Conservation (phyloP, 2,797 vertebrate genomes). For the Acipenser transmontanus region DNA sequence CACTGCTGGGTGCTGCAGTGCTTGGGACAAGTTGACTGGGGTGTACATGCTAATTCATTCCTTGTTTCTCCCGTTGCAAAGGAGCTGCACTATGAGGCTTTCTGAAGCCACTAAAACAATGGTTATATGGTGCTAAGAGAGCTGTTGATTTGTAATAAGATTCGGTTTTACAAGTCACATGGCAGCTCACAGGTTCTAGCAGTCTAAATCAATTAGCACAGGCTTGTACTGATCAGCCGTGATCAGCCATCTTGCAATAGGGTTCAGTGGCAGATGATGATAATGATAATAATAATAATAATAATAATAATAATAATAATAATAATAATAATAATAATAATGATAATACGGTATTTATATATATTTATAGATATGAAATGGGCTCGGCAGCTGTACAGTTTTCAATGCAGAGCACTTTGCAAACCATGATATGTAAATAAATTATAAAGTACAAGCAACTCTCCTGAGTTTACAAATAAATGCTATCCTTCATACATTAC, state of each 20-base stretch:
- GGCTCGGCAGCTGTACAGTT: conserved; percentile 43
- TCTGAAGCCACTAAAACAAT: too few relatives aligned
- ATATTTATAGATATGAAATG: conserved; percentile 48
- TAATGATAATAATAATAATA: conserved; percentile 5
- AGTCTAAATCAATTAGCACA: not conserved
- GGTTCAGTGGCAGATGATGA: conserved; percentile 17
- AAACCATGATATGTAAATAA: conserved; percentile 57
- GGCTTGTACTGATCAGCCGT: not conserved
- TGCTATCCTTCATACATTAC: conserved; percentile 51
- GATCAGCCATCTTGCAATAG: conserved; percentile 5
- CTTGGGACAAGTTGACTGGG: too few relatives aligned
- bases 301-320: conserved; percentile 18
- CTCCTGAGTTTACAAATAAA: conserved; percentile 60
- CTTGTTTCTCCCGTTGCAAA: too few relatives aligned
- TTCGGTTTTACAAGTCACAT: too few relatives aligned
- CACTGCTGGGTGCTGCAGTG: too few relatives aligned
- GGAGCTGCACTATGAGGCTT: too few relatives aligned
- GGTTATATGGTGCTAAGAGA: too few relatives aligned
- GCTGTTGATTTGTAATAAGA: too few relatives aligned
- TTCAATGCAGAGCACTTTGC: conserved; percentile 62
- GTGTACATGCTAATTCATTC: too few relatives aligned
- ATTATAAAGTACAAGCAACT: conserved; percentile 57
- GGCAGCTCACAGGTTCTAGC: too few relatives aligned
- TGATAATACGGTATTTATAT: conserved; percentile 34
- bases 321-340: conserved; percentile 23